phyloP scores from a whole-genome alignment of 2,797 vertebrate genomes.

The Enteromius paludinosus region DNA sequence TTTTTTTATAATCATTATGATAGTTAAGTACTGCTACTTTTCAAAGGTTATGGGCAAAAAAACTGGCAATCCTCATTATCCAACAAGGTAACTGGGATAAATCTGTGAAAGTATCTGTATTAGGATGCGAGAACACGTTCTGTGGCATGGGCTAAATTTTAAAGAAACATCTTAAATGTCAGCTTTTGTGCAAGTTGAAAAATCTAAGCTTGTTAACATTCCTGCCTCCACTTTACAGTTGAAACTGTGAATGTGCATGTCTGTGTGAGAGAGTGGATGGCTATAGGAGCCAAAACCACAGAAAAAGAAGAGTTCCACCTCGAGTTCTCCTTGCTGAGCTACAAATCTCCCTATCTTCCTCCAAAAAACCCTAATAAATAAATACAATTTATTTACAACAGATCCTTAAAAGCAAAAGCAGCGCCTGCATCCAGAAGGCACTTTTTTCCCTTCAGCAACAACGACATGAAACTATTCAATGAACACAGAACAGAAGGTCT shows the following conservation, averaged over 20 bases:
- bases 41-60: neutral
- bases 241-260: constrained; percentile 19
- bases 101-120: constrained; percentile 64
- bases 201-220: constrained; percentile 73
- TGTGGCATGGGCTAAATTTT: constrained; percentile 8
- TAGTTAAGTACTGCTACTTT: neutral
- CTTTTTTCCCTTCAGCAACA: neutral
- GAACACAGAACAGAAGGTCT: constrained; percentile 9
- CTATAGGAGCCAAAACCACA: neutral
- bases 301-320: constrained; percentile 16
- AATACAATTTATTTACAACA: neutral
- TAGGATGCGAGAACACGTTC: constrained; percentile 19
- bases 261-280: constrained; percentile 8
- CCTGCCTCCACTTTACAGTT: constrained; percentile 61
- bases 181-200: constrained; percentile 72
- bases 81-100: neutral
- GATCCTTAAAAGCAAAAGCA: neutral
- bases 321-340: constrained; percentile 9
- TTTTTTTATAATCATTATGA: neutral
- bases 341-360: constrained; percentile 12
- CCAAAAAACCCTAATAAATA: neutral
- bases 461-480: neutral
- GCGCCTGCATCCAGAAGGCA: neutral
- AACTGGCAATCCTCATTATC: no score
- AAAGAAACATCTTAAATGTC: constrained; percentile 68